These are phyloP conservation scores for Syngnathus floridae DNA, from an alignment of 2,113 vertebrate species.

Conservation along the genomic window DNA sequence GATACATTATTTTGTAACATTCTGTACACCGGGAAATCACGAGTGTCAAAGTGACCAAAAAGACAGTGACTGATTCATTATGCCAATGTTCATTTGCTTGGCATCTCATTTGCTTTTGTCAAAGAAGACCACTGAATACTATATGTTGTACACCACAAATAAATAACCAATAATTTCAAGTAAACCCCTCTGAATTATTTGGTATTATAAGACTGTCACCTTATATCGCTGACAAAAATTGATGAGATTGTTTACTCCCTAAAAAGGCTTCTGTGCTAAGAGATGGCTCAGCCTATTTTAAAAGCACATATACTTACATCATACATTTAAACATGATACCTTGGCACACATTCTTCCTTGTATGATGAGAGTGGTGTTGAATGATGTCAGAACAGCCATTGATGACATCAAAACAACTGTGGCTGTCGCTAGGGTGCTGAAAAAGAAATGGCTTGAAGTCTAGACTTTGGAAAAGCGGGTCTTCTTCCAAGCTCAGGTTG, in stretches of 20 bases:
- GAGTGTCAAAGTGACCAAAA: too few species aligned
- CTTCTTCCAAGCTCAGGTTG: too few species aligned
- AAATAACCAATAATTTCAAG: too few species aligned
- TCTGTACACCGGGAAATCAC: too few species aligned
- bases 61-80: too few species aligned
- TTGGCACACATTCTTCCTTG: neutral
- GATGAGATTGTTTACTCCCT: constrained; percentile 36
- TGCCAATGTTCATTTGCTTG: too few species aligned
- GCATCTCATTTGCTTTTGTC: too few species aligned
- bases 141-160: too few species aligned
- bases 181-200: neutral
- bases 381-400: neutral
- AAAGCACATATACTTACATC: neutral
- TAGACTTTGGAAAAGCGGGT: too few species aligned
- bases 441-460: neutral
- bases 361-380: neutral
- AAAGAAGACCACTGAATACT: too few species aligned
- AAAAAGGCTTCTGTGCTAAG: constrained; percentile 16
- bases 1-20: too few species aligned
- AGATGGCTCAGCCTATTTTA: constrained; percentile 36
- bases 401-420: neutral
- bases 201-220: neutral
- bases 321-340: neutral
- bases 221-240: neutral
- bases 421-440: neutral